These are phyloP conservation scores for Habrosyne pyritoides DNA, from an alignment of 2,888 invertebrate genomes.

Conservation along the genomic window DNA sequence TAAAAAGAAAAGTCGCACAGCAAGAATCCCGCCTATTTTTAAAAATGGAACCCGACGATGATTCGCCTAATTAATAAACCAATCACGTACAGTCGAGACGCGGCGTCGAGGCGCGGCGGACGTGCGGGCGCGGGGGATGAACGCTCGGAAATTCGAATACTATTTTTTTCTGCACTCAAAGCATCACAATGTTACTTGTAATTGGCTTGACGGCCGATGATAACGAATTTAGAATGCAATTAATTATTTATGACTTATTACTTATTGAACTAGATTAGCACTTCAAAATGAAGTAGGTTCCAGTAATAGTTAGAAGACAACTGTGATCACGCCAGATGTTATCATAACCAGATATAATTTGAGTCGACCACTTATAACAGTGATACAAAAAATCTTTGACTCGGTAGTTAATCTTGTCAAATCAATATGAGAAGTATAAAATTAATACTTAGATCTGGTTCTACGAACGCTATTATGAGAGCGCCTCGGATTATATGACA, in stretches of 20 bases:
- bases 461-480: constrained; percentile 59
- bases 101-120: constrained; percentile 81
- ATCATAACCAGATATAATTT: constrained; percentile 38
- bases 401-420: constrained; percentile 55
- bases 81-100: constrained; percentile 83
- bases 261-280: constrained; percentile 47
- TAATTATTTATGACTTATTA: constrained; percentile 57
- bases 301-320: constrained; percentile 51
- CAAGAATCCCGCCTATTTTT: constrained; percentile 84
- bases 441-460: constrained; percentile 55
- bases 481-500: constrained; percentile 57
- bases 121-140: constrained; percentile 82
- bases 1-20: constrained; percentile 80
- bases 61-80: constrained; percentile 84
- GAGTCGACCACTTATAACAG: constrained; percentile 39
- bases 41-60: constrained; percentile 78
- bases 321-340: constrained; percentile 39
- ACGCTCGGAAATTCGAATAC: constrained; percentile 80
- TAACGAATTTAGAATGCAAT: constrained; percentile 68
- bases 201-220: constrained; percentile 77
- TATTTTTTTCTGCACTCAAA: constrained; percentile 79
- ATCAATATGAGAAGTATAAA: constrained; percentile 58
- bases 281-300: constrained; percentile 36
- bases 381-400: constrained; percentile 39
- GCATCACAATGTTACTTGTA: constrained; percentile 77